Conservation (phyloP, 2,113 vertebrate genomes). For the Gymnogyps californianus region DNA sequence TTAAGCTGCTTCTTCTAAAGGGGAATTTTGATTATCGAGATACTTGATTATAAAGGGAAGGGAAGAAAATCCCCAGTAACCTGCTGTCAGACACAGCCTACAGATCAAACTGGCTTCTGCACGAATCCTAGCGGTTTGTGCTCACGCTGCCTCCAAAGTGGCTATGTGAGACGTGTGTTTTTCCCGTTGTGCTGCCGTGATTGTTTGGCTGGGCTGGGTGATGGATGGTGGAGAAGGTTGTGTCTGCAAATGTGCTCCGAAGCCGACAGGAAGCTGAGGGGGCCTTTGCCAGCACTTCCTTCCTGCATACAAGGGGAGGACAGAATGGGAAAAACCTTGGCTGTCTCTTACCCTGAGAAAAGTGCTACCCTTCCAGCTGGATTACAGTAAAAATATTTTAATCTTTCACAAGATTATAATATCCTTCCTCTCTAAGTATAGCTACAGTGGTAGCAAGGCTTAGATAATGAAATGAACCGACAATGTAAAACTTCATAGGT, state of each 20-base stretch:
- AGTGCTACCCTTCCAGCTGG: conserved; percentile 34
- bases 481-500: neutral
- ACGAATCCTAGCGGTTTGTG: neutral
- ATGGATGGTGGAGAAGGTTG: conserved; percentile 36
- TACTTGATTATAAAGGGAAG: neutral
- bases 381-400: conserved; percentile 53
- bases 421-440: conserved; percentile 59
- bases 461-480: neutral
- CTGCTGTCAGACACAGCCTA: neutral
- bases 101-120: neutral
- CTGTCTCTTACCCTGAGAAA: conserved; percentile 47
- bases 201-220: conserved; percentile 21
- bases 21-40: neutral
- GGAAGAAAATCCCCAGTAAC: neutral
- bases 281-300: conserved; percentile 60
- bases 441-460: neutral
- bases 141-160: neutral
- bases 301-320: conserved; percentile 14
- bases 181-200: neutral
- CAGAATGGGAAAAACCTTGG: conserved; percentile 50
- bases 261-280: conserved; percentile 26
- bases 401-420: conserved; percentile 44
- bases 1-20: neutral
- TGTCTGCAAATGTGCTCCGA: neutral
- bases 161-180: neutral